Evolutionary conservation across 2,797 vertebrate genomes (phyloP).

Genomic region (Podargus strigoides): DNA sequence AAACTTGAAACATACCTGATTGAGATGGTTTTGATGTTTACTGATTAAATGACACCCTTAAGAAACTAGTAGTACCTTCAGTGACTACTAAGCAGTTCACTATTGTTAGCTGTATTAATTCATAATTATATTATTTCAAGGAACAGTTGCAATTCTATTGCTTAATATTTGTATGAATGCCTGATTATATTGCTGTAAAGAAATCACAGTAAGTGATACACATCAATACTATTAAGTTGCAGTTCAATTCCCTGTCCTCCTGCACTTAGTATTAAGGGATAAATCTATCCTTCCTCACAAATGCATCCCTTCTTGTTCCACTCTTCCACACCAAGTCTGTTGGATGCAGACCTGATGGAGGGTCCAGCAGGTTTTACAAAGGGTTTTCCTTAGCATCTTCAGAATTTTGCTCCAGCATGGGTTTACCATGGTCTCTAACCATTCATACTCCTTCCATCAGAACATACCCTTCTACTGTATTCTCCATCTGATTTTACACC

Average conservation of each 20-base stretch:
- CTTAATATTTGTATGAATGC: not conserved
- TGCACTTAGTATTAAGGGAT: not conserved
- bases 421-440: not conserved
- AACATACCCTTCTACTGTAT: not conserved
- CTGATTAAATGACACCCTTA: not conserved
- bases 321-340: not conserved
- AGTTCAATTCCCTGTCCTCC: not conserved
- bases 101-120: not conserved
- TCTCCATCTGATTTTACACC: not conserved
- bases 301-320: rapidly evolving
- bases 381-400: not conserved
- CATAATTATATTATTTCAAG: rapidly evolving
- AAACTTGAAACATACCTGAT: rapidly evolving
- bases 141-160: not conserved
- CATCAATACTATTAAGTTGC: not conserved
- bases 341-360: not conserved
- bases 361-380: not conserved
- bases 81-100: not conserved
- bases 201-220: not conserved
- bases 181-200: not conserved
- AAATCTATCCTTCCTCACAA: not conserved
- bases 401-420: not conserved
- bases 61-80: not conserved
- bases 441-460: not conserved
- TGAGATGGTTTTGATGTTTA: not conserved